These are phyloP conservation scores for Podargus strigoides DNA, from an alignment of 2,797 vertebrate species.

Conservation along the genomic window DNA sequence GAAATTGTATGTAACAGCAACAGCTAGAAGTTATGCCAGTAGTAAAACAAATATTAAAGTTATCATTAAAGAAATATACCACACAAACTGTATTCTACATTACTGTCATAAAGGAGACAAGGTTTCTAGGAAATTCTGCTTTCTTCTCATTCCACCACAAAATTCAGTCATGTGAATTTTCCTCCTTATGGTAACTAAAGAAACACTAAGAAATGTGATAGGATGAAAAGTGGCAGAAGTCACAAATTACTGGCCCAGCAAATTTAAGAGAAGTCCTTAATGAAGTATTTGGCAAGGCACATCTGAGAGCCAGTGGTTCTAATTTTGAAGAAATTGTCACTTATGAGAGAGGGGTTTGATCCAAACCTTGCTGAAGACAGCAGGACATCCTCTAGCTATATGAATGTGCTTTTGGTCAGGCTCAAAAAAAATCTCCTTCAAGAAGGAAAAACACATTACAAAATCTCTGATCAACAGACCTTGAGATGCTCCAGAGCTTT, in stretches of 20 bases:
- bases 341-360: neutral
- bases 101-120: neutral
- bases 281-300: neutral
- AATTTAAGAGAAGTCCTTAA: neutral
- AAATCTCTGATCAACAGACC: neutral
- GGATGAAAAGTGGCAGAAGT: neutral
- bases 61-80: neutral
- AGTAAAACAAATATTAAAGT: neutral
- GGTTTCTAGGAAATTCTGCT: neutral
- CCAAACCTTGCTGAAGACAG: neutral
- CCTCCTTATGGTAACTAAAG: neutral
- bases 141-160: neutral
- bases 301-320: neutral
- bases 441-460: neutral
- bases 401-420: neutral
- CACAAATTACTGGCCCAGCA: neutral
- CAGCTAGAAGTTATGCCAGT: neutral
- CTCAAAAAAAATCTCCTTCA: neutral
- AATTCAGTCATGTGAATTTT: neutral
- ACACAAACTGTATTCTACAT: neutral
- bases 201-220: neutral
- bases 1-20: neutral
- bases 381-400: neutral
- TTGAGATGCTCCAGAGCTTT: neutral
- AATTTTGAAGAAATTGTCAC: neutral